Percentiles rank a stretch among this genome's conserved stretches.
These are phyloP conservation scores for Himalopsyche japonica DNA, from an alignment of 2,888 invertebrate species.

Conservation along the genomic window DNA sequence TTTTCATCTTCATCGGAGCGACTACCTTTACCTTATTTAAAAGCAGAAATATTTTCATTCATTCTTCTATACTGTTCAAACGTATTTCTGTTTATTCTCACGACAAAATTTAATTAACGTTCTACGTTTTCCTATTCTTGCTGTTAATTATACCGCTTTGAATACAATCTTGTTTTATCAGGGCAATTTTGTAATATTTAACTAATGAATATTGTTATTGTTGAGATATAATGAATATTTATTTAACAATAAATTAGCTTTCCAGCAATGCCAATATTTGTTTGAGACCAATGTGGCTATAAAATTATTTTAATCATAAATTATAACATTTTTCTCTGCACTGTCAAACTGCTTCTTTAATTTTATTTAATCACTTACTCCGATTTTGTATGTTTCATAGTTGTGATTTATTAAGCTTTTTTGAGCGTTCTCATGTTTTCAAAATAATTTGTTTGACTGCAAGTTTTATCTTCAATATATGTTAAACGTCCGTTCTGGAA, in stretches of 20 bases:
- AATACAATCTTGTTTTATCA: neutral
- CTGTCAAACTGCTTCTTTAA: no score
- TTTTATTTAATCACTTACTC: no score
- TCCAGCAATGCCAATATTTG: neutral
- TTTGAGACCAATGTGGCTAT: neutral
- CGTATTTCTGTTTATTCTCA: conserved; percentile 1
- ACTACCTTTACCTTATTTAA: conserved; percentile 1
- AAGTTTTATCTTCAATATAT: no score
- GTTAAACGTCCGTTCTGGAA: no score
- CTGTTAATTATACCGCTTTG: neutral
- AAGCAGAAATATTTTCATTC: neutral
- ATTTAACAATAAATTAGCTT: neutral
- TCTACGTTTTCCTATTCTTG: neutral
- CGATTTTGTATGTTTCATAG: no score
- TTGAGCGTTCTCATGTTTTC: no score
- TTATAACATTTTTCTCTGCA: no score
- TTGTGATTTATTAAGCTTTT: no score
- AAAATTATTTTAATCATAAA: no score
- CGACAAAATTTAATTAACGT: neutral
- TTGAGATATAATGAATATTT: neutral
- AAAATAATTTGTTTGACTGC: no score
- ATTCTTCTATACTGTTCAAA: neutral
- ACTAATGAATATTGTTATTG: neutral
- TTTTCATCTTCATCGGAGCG: conserved; percentile 1
- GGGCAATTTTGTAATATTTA: neutral